Evolutionary conservation across 2,888 invertebrate species (phyloP).

Genomic region (Patella pellucida): DNA sequence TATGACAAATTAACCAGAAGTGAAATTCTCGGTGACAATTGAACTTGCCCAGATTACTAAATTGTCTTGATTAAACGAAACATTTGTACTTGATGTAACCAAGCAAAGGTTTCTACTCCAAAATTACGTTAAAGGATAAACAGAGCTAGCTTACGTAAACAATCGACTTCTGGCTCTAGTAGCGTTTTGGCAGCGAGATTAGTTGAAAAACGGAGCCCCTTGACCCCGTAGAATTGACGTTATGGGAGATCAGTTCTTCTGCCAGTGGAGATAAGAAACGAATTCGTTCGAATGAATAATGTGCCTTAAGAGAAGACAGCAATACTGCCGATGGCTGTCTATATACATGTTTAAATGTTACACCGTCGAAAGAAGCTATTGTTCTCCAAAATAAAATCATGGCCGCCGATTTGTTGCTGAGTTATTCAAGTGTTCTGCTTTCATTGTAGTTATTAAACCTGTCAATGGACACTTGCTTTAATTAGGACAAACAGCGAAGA

Average conservation of each 20-base stretch:
- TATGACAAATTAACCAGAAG: slow-evolving; percentile 11
- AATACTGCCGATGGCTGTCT: no score
- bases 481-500: neutral
- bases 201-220: neutral
- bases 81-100: neutral
- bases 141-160: slow-evolving; percentile 5
- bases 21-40: neutral
- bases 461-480: slow-evolving; percentile 10
- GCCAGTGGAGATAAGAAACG: neutral
- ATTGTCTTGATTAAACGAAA: neutral
- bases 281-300: neutral
- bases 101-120: slow-evolving; percentile 8
- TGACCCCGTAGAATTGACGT: neutral
- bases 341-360: no score
- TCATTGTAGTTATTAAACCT: slow-evolving; percentile 4
- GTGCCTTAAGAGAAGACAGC: no score
- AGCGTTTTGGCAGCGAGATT: slow-evolving; percentile 1
- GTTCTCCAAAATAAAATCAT: neutral
- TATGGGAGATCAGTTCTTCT: neutral
- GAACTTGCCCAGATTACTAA: slow-evolving; percentile 3
- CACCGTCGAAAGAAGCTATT: no score
- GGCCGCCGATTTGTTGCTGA: neutral
- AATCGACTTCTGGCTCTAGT: neutral
- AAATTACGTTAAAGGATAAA: slow-evolving; percentile 2
- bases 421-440: slow-evolving; percentile 3